A percentile compares a stretch with the other conserved stretches of the same genome.
Evolutionary conservation across 2,797 vertebrate genomes (phyloP).

Genomic region (Anguilla pacifica): DNA sequence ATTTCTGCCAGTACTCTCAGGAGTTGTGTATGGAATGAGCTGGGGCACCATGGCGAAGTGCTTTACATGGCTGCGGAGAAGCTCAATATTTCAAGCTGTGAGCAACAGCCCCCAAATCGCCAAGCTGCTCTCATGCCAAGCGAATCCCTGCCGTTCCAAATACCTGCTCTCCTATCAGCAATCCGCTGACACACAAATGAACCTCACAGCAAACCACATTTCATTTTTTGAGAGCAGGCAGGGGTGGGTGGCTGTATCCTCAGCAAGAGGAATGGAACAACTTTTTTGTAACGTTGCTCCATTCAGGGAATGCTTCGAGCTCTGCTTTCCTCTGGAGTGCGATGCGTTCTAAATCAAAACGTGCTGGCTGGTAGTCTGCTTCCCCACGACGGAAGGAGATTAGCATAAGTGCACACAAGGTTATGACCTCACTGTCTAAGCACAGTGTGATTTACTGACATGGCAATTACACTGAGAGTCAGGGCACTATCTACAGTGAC

Average conservation of each 20-base stretch:
- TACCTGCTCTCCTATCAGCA: conserved; percentile 20
- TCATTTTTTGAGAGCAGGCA: background rate
- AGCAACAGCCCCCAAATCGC: conserved; percentile 52
- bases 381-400: conserved; percentile 51
- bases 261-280: background rate
- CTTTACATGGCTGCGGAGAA: conserved; percentile 14
- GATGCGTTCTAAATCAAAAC: background rate
- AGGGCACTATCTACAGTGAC: conserved; percentile 44
- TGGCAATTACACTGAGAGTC: conserved; percentile 62
- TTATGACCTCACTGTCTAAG: conserved; percentile 63
- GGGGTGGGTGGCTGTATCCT: background rate
- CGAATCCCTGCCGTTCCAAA: conserved; percentile 44
- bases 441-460: conserved; percentile 52
- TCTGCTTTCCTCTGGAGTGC: background rate
- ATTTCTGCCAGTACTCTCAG: background rate
- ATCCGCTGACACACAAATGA: background rate
- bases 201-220: background rate
- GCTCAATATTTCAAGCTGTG: conserved; percentile 61
- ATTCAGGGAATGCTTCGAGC: background rate
- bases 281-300: background rate
- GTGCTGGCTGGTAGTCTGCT: background rate
- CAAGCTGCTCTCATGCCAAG: conserved; percentile 61
- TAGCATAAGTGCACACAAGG: conserved; percentile 54
- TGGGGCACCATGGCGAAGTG: background rate
- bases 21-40: background rate